Conservation (phyloP, 2,113 vertebrate genomes). For the Montifringilla adamsi region DNA sequence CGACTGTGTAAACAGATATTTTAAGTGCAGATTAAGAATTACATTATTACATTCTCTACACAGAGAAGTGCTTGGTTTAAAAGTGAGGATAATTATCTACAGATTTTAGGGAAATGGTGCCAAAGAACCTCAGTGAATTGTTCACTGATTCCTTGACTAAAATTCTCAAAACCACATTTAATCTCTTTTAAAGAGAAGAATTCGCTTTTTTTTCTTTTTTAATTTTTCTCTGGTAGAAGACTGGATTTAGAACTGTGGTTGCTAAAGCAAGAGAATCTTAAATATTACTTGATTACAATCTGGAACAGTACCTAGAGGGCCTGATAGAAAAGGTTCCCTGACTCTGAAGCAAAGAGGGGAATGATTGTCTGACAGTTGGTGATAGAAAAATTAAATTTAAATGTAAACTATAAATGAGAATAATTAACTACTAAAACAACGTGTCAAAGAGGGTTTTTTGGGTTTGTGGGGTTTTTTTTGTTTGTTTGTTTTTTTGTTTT, state of each 20-base stretch:
- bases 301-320: not conserved
- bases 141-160: not conserved
- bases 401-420: not conserved
- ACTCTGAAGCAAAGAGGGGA: not conserved
- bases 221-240: not conserved
- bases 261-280: not conserved
- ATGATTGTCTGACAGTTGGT: not conserved
- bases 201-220: not conserved
- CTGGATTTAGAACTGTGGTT: not conserved
- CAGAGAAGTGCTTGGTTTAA: not conserved
- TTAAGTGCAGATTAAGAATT: not conserved
- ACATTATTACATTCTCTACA: not conserved
- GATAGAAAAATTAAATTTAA: not conserved
- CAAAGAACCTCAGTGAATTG: not conserved
- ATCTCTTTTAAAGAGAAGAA: not conserved
- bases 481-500: accelerated
- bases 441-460: not conserved
- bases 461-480: accelerated
- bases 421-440: not conserved
- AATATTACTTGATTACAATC: not conserved
- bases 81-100: not conserved
- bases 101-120: not conserved
- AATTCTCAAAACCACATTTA: not conserved
- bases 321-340: not conserved
- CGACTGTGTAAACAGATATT: not conserved